These are phyloP conservation scores for Cromileptes altivelis DNA, from an alignment of 2,113 vertebrate genomes.

Conservation along the genomic window DNA sequence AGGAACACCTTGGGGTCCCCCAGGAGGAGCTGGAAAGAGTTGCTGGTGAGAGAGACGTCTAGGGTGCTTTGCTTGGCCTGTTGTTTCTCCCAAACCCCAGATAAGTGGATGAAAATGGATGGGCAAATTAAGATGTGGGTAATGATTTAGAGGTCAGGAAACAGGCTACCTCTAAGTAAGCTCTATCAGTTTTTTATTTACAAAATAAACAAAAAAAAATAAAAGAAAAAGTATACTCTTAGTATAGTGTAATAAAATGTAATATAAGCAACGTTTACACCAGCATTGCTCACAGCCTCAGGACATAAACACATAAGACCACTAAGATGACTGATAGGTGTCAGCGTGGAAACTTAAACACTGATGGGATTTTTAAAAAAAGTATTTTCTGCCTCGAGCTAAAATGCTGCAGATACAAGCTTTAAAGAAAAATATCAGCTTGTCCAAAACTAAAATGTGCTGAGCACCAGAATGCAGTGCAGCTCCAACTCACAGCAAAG, in stretches of 20 bases:
- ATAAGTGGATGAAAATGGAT: too few species aligned
- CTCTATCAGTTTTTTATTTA: background rate
- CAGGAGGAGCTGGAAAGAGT: too few species aligned
- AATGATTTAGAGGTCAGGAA: too few species aligned
- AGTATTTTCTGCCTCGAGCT: slow-evolving; percentile 23
- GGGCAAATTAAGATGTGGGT: too few species aligned
- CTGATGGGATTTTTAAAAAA: background rate
- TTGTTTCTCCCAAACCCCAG: too few species aligned
- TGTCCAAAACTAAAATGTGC: slow-evolving; percentile 20
- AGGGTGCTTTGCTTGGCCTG: too few species aligned
- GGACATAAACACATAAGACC: background rate
- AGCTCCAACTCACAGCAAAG: background rate
- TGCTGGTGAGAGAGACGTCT: too few species aligned
- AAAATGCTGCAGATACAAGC: slow-evolving; percentile 20
- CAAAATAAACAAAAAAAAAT: background rate
- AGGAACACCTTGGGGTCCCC: too few species aligned
- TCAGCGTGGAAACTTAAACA: background rate
- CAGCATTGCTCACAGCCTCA: slow-evolving; percentile 14
- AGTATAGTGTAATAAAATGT: background rate
- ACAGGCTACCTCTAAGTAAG: too few species aligned
- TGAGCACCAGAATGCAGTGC: background rate
- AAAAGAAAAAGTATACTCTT: background rate
- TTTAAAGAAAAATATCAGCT: slow-evolving; percentile 9
- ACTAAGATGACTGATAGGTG: slow-evolving; percentile 11
- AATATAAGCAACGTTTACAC: background rate